Evolutionary conservation across 2,888 invertebrate species (phyloP).

Genomic region (Clusia tigrina): DNA sequence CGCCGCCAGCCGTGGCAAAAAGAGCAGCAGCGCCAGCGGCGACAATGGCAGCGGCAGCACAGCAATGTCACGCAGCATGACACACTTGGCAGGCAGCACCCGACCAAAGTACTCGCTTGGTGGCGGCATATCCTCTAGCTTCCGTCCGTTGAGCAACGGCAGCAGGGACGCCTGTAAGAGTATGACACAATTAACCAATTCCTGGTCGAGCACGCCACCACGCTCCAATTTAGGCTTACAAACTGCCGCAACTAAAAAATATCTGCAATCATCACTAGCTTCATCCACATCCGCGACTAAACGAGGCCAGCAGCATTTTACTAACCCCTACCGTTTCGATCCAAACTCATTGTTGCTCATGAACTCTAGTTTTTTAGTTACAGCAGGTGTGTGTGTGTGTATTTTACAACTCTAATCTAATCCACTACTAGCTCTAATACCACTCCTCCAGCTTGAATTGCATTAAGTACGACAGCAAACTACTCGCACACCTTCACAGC

Average conservation of each 20-base stretch:
- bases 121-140: constrained; percentile 56
- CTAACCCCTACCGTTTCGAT: constrained; percentile 58
- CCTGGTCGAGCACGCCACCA: constrained; percentile 52
- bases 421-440: neutral
- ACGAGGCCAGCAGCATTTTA: constrained; percentile 63
- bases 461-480: neutral
- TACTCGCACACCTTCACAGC: neutral
- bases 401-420: neutral
- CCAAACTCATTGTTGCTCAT: constrained; percentile 63
- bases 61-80: constrained; percentile 75
- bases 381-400: constrained; percentile 61
- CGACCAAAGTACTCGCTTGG: constrained; percentile 52
- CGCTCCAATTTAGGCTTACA: constrained; percentile 59
- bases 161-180: constrained; percentile 65
- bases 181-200: constrained; percentile 66
- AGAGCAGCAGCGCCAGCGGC: constrained; percentile 34
- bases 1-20: constrained; percentile 29
- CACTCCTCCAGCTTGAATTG: neutral
- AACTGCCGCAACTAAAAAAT: constrained; percentile 63
- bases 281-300: constrained; percentile 55
- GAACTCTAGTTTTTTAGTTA: constrained; percentile 62
- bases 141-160: constrained; percentile 60
- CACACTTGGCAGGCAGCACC: constrained; percentile 67
- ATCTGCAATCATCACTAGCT: constrained; percentile 63
- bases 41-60: constrained; percentile 43